Percentiles rank a stretch among this genome's conserved stretches.
Evolutionary conservation across 2,113 vertebrate species (phyloP).

Genomic region (Etheostoma spectabile): DNA sequence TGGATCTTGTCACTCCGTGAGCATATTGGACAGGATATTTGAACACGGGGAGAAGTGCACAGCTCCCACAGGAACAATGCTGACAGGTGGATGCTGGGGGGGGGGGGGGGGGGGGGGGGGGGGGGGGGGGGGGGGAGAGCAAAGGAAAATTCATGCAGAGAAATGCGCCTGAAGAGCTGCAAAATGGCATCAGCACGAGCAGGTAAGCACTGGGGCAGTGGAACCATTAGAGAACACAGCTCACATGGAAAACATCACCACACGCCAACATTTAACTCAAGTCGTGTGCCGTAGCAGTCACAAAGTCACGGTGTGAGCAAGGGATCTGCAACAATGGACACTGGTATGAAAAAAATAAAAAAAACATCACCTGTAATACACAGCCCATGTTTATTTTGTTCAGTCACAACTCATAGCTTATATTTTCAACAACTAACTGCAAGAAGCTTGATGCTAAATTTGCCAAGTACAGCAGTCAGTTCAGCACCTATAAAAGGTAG

Average conservation of each 20-base stretch:
- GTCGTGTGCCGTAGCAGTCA: neutral
- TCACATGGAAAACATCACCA: constrained; percentile 2
- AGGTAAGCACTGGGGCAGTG: neutral
- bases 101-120: constrained; percentile 5
- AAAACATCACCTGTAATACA: neutral
- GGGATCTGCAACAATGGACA: constrained; percentile 1
- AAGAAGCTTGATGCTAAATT: constrained; percentile 2
- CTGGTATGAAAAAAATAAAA: constrained; percentile 4
- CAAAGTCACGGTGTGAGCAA: neutral
- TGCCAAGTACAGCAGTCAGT: neutral
- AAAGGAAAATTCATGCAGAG: constrained; percentile 22
- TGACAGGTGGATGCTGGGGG: constrained; percentile 30
- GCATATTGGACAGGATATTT: neutral
- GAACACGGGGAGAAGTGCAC: neutral
- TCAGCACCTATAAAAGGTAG: neutral
- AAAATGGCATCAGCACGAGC: constrained; percentile 3
- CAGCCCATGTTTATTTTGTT: neutral
- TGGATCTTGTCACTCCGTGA: neutral
- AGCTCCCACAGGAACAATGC: constrained; percentile 10
- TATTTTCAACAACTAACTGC: constrained; percentile 7
- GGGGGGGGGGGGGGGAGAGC: constrained; percentile 10
- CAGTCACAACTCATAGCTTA: neutral
- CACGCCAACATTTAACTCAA: neutral
- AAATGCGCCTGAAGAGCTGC: neutral
- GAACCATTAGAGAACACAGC: neutral